Percentiles rank a stretch among this genome's conserved stretches.
Evolutionary conservation across 2,797 vertebrate species (phyloP).

Genomic region (Limosa lapponica): DNA sequence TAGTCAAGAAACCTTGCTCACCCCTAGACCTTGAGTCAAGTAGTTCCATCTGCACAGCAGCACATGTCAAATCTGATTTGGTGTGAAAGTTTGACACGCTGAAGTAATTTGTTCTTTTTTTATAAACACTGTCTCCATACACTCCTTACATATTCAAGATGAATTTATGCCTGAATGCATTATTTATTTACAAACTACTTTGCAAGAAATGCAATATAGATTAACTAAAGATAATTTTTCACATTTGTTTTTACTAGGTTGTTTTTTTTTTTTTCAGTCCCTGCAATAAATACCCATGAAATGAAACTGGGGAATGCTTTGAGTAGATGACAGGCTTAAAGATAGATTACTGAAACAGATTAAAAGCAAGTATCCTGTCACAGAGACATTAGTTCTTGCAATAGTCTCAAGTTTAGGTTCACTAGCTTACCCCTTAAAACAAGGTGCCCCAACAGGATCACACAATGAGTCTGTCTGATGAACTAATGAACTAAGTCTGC

Average conservation of each 20-base stretch:
- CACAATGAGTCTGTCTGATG: no score
- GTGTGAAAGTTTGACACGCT: not conserved
- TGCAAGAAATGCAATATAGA: not conserved
- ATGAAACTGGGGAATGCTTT: not conserved
- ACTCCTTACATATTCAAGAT: not conserved
- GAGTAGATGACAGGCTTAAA: not conserved
- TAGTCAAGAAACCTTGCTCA: not conserved
- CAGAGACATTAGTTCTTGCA: not conserved
- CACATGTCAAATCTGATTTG: not conserved
- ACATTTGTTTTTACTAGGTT: not conserved
- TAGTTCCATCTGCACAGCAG: not conserved
- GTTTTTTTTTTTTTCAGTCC: not conserved
- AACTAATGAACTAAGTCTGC: not conserved
- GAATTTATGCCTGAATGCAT: not conserved
- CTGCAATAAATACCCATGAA: not conserved
- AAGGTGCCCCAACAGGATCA: not conserved
- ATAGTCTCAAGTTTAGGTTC: not conserved
- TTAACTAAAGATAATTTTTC: not conserved
- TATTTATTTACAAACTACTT: not conserved
- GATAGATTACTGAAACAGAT: not conserved
- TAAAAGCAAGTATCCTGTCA: not conserved
- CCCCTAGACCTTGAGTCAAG: not conserved
- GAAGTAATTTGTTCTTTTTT: not conserved
- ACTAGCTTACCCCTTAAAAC: not conserved
- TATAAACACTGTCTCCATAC: not conserved